Conservation (phyloP, 2,113 vertebrate species). For the Ctenodactylus gundi region DNA sequence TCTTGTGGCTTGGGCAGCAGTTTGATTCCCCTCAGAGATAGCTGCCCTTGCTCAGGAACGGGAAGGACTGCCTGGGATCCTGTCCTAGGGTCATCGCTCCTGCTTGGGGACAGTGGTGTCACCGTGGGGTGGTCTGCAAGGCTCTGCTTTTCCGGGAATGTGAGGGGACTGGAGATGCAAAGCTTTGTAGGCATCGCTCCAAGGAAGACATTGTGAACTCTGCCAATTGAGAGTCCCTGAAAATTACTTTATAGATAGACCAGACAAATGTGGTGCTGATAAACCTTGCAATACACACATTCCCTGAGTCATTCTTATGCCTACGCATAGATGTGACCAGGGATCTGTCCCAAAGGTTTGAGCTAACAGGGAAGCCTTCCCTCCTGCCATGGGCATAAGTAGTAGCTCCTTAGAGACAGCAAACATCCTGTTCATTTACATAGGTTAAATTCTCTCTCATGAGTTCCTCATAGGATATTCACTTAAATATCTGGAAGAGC, state of each 20-base stretch:
- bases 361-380: background rate
- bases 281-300: background rate
- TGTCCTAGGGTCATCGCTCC: background rate
- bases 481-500: rapidly evolving
- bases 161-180: background rate
- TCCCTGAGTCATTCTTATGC: background rate
- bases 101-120: background rate
- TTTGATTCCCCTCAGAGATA: background rate
- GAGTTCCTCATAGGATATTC: no score
- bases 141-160: background rate
- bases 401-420: background rate
- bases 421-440: rapidly evolving
- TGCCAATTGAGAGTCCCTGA: background rate
- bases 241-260: background rate
- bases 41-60: background rate
- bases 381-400: background rate
- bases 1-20: background rate
- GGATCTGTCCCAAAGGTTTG: background rate
- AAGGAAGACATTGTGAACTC: background rate
- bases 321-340: background rate
- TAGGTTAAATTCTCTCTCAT: rapidly evolving
- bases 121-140: background rate
- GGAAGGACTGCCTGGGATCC: background rate
- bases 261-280: background rate
- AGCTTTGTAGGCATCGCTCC: background rate